Conservation (phyloP, 92 coral and sea anemone genomes). For the Siderastrea radians region DNA sequence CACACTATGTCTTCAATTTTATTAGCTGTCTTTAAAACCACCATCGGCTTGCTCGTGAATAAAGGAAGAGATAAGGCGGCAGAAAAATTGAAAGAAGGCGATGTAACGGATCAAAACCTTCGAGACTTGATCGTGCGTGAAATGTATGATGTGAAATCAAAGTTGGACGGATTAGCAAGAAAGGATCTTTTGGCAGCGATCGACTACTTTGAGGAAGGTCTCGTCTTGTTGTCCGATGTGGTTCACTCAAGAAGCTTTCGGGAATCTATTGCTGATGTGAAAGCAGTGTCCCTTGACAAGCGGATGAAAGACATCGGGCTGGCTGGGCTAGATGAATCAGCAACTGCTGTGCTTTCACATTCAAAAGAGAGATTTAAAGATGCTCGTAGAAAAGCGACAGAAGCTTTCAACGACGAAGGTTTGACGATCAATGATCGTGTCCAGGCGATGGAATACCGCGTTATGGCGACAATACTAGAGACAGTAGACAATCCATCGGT, state of each 20-base stretch:
- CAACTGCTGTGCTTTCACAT: neutral
- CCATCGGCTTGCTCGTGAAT: neutral
- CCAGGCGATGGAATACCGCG: neutral
- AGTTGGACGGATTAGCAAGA: constrained; percentile 14
- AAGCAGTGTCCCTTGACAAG: neutral
- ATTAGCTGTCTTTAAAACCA: neutral
- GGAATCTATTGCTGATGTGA: neutral
- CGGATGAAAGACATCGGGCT: neutral
- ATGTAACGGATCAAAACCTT: neutral
- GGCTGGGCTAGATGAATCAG: neutral
- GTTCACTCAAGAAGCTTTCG: neutral
- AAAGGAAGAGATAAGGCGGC: neutral
- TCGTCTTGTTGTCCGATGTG: neutral
- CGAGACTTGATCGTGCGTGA: neutral
- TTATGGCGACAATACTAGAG: neutral
- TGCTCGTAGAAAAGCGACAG: neutral
- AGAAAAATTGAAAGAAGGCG: constrained; percentile 4
- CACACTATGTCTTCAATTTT: neutral
- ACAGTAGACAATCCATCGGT: neutral
- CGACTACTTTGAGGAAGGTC: constrained; percentile 4
- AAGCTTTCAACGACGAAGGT: neutral
- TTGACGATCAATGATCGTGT: neutral
- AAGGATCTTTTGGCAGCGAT: constrained; percentile 15
- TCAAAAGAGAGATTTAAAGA: neutral
- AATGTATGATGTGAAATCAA: neutral